Evolutionary conservation across 2,113 vertebrate species (phyloP), one percentile per base, ranked within the genome.

Genomic region (Potamarius usumacintae): DNA sequence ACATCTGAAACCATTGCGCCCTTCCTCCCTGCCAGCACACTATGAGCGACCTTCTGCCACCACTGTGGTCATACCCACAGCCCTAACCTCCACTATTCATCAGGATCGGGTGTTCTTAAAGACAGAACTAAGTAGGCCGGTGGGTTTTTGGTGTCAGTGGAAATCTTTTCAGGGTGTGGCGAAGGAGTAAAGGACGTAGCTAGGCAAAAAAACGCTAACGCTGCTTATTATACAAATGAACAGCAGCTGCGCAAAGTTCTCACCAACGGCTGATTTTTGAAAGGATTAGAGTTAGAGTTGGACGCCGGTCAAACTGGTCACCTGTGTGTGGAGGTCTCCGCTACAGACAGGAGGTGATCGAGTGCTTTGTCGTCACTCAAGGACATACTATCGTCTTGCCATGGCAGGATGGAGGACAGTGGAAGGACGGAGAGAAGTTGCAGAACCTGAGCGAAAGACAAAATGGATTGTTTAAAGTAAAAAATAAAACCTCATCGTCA

Each of bases 321-420:
- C 98, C 97, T 98, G 94, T 94, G 94, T 87, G 50, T 88, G 71
- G 94, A 95, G 63, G 60, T 91, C 84, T 96, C 92, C 55, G 93
- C 89, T 92, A 95, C 81, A 55, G 93, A 92, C 88, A 99, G 95
- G 42, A 95, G 95, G 93, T 96, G 96, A 72, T 83, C 91, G 92
- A 98, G 93, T 88, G 97, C 94, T 71, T 96, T 94, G 71, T 90
- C 89, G 83, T 94, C 92, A 89, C 92, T 96, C 88, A 96, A 93
- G 85, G 91, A 91, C 60, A 91, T 82, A 52, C 30, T 87, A 6
- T 76, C 79, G 72, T 96, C 95, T 15, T 89, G 92, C 93, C 96
- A 96, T 8, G 87, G 91, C 89, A 98, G 93, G 80, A 96, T 89
- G 5, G 90, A 89, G 53, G 89, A 91, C 85, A 95, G 90, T 90